A percentile compares a stretch with the other conserved stretches of the same genome.
phyloP scores from a whole-genome alignment of 2,888 invertebrate genomes.

The Caenorhabditis sp. region DNA sequence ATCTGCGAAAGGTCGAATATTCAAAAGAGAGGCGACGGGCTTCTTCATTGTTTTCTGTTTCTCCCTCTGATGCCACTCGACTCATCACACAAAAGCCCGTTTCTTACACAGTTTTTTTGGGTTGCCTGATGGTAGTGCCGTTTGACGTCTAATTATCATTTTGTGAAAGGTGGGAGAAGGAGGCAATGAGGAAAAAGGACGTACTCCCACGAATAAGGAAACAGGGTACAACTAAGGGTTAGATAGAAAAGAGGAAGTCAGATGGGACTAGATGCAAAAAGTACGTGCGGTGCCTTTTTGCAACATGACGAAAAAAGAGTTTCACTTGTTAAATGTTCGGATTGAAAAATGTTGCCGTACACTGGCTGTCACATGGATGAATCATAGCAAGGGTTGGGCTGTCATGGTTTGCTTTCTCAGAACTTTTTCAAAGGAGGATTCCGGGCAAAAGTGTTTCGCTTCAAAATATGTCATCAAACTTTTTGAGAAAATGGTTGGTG shows the following conservation, averaged over 20 bases:
- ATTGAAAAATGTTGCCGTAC: constrained; percentile 4
- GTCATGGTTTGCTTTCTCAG: no score
- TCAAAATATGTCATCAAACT: no score
- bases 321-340: constrained; percentile 23
- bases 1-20: constrained; percentile 67
- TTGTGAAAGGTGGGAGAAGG: constrained; percentile 43
- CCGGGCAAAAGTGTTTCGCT: no score
- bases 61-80: constrained; percentile 49
- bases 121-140: constrained; percentile 58
- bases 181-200: constrained; percentile 32
- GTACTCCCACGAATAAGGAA: constrained; percentile 41
- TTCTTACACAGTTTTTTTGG: constrained; percentile 67
- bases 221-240: constrained; percentile 2
- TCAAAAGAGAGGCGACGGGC: constrained; percentile 43
- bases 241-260: neutral
- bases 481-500: no score
- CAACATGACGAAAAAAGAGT: constrained; percentile 40
- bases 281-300: constrained; percentile 8
- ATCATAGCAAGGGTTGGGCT: constrained; percentile 3
- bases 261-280: neutral
- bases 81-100: constrained; percentile 65
- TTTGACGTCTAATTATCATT: constrained; percentile 65
- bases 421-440: no score
- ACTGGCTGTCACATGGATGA: constrained; percentile 15
- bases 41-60: constrained; percentile 53